A percentile compares a stretch with the other conserved stretches of the same genome.
Evolutionary conservation across 2,888 invertebrate genomes (phyloP).

Genomic region (Odontocolon sp.): DNA sequence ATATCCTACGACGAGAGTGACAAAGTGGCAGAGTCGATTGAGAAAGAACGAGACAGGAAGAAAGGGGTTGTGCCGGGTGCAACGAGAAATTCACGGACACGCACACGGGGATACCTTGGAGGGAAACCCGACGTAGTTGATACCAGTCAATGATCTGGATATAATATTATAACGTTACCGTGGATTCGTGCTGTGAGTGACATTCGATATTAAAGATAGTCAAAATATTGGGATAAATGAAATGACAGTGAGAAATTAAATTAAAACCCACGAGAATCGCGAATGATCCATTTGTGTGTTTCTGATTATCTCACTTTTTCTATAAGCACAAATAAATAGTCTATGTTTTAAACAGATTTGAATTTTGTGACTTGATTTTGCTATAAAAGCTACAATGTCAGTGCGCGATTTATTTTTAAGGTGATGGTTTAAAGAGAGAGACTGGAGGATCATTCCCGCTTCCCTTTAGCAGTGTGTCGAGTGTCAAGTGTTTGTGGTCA

Average conservation of each 20-base stretch:
- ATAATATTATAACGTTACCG: background rate
- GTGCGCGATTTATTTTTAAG: background rate
- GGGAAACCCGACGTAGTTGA: background rate
- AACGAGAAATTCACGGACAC: background rate
- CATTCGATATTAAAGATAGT: background rate
- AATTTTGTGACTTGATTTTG: too few species aligned
- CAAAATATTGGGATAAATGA: too few species aligned
- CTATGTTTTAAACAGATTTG: too few species aligned
- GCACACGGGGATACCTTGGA: background rate
- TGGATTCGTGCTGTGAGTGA: background rate
- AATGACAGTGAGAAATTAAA: too few species aligned
- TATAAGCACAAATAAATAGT: too few species aligned
- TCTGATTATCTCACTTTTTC: too few species aligned
- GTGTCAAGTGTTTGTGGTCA: constrained; percentile 20
- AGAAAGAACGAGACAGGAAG: background rate
- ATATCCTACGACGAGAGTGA: background rate
- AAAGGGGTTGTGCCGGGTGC: background rate
- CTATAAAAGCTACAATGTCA: too few species aligned
- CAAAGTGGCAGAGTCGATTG: constrained; percentile 25
- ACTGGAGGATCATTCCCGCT: background rate
- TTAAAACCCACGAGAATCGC: too few species aligned
- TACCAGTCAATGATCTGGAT: background rate
- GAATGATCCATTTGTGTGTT: background rate
- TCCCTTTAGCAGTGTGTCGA: background rate
- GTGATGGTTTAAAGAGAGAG: background rate